Evolutionary conservation across 2,888 invertebrate genomes (phyloP).

Genomic region (Linyphia triangularis): DNA sequence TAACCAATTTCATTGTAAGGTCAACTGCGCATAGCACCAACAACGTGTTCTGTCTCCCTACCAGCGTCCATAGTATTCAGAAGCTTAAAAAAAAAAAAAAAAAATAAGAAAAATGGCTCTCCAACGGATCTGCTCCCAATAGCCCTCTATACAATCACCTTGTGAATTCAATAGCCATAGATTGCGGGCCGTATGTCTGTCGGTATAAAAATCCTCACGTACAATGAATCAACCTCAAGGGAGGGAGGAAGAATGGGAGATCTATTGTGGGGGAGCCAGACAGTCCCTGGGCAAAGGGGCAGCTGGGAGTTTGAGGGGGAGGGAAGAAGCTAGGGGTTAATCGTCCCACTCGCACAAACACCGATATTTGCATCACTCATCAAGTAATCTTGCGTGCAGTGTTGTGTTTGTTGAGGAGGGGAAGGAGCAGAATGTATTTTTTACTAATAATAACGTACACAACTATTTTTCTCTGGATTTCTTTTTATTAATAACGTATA

Average conservation of each 20-base stretch:
- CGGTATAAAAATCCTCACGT: constrained; percentile 19
- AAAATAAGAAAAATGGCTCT: constrained; percentile 6
- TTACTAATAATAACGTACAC: no score
- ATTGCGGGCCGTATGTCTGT: constrained; percentile 24
- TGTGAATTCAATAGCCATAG: constrained; percentile 41
- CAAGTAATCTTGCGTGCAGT: no score
- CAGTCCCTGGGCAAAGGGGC: constrained; percentile 28
- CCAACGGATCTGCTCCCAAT: constrained; percentile 4
- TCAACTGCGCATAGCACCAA: background rate
- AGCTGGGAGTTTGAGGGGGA: constrained; percentile 17
- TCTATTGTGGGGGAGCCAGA: constrained; percentile 9
- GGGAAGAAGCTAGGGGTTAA: constrained; percentile 23
- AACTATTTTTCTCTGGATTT: no score
- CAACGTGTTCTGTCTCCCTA: constrained; percentile 8
- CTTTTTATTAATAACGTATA: no score
- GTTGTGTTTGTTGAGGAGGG: no score
- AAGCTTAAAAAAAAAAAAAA: background rate
- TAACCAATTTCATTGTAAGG: no score
- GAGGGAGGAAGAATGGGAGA: background rate
- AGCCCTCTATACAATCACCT: background rate
- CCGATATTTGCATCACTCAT: constrained; percentile 7
- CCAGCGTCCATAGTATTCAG: constrained; percentile 10
- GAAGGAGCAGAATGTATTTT: no score
- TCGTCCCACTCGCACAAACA: background rate
- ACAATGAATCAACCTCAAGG: constrained; percentile 40